Base-by-base conservation (phyloP, 2,797 vertebrate genomes). In the Spinibarbus caldwelli region DNA sequence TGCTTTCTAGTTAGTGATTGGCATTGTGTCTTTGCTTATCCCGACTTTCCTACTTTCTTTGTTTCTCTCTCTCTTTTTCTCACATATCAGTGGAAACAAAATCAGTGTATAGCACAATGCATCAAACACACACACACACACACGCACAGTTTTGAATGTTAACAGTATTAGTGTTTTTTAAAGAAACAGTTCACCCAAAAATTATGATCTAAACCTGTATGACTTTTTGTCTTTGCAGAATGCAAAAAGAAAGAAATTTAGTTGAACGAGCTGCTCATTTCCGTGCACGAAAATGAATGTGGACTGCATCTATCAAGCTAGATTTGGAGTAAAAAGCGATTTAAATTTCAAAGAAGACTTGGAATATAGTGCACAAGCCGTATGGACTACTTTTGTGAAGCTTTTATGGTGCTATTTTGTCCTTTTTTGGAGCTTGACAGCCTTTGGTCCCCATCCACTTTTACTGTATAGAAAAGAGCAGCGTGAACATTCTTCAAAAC, bases 1-100 rank as follows among this genome's bases (percentile, higher is more conserved):
- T 75, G 85, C 87, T 85, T 87, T 89, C 87, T 87, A 87, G 85
- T 88, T 86, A 86, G 87, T 88, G 85, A 81, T 86, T 78, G 84
- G 73, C 68, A 84, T 85, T 85, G 86, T 87, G 84, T 89, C 87
- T 86, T 86, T 80, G 85, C 87, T 84, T 89, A 45, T 72, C 86
- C 85, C 78, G 64, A 78, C 80, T 87, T 84, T 85, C 75, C 78
- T 85, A 67, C 71, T 87, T 85, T 87, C 59, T 81, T 83, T 78
- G 82, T 75, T 80, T 86, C 86, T 85, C 68, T 86, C 45, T 82
- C 82, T 81, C 41, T 49, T 78, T 80, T 82, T 80, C 80, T 82
- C 81, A 82, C 59, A 45, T 78, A 83, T 86, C 43, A 72, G 80
- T 88, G 80, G 49, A 80, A 84, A 82, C 36, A 68, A 78, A 87